phyloP scores from a whole-genome alignment of 2,113 vertebrate species.

The Esox niger region DNA sequence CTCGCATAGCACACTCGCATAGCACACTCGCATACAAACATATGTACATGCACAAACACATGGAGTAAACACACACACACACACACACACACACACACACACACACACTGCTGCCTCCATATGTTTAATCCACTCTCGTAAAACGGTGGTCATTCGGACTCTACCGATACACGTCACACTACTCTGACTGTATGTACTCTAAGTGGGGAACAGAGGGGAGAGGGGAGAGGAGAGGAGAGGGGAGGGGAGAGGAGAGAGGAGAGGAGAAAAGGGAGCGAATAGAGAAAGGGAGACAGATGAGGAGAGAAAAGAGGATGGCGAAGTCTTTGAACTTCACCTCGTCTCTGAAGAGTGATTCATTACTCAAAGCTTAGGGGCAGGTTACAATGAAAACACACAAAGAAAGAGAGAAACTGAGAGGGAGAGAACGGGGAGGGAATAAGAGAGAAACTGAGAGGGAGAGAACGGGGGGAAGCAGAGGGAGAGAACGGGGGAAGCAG shows the following conservation, averaged over 20 bases:
- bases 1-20: not conserved
- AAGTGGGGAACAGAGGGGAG: not conserved
- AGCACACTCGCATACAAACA: not conserved
- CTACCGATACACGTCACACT: too few relatives aligned
- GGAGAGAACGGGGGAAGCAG: too few relatives aligned
- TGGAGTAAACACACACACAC: not conserved
- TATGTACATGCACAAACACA: not conserved
- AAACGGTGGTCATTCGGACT: too few relatives aligned
- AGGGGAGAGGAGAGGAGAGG: not conserved
- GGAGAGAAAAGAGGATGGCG: conserved; percentile 34
- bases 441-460: conserved; percentile 12
- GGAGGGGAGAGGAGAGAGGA: not conserved
- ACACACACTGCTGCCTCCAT: not conserved
- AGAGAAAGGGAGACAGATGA: not conserved
- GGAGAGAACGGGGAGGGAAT: not conserved
- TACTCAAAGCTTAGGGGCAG: not conserved
- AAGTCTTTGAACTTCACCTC: conserved; percentile 32
- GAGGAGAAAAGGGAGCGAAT: not conserved
- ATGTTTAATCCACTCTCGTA: not conserved
- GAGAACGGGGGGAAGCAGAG: too few relatives aligned
- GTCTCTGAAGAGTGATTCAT: not conserved
- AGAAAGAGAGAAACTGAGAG: not conserved
- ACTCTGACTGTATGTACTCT: not conserved
- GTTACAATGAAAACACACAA: not conserved
- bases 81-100: not conserved